Evolutionary conservation across 2,888 invertebrate species (phyloP), one percentile per base, ranked within the genome.

Genomic region (Caenorhabditis plicata): DNA sequence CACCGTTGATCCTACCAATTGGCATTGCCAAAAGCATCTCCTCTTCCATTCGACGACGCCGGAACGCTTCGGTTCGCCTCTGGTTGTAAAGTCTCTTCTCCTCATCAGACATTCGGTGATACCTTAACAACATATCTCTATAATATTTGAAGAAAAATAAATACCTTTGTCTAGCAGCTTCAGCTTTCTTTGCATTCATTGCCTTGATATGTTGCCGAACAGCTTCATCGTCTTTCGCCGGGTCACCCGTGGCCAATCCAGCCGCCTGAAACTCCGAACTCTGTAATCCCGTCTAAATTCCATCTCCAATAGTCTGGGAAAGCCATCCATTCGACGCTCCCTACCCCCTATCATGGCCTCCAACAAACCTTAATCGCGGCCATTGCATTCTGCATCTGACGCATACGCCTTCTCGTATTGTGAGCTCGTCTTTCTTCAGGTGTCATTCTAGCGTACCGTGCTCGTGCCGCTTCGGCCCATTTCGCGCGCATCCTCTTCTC

Each of bases 381-480:
- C 49, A 72, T 57, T 9, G 72, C 74, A 44, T 71, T 70, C 41
- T 71, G 66, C 66, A 78, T 68, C 49, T 78, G 78, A 11, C 78
- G 68, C 70, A 77, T 69, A 8, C 78, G 63, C 13, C 78, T 52
- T 29, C 74, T 58, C 27, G 72, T 74, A 50, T 78, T 78, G 51
- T 78, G 80, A 4, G 69, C 71, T 19, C 74, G 50, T 20, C 78
- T 56, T 47, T 78, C 79, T 35, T 74, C 74, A 11, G 68, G 63
- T 7, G 62, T 68, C 75, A 74, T 75, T 22, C 75, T 40, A 23
- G 65, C 69, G 32, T 66, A 69, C 11, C 78, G 61, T 7, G 72
- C 64, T 5, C 78, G 64, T 1, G 78, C 78, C n/a, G 78, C 78
- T 51, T 78, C 78, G 2, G 78, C 78, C 78, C 78, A 78, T 43